Evolutionary conservation across 1,140 invertebrate species (phyloP), one percentile per base, ranked within the genome.

Genomic region (Araneus ventricosus): DNA sequence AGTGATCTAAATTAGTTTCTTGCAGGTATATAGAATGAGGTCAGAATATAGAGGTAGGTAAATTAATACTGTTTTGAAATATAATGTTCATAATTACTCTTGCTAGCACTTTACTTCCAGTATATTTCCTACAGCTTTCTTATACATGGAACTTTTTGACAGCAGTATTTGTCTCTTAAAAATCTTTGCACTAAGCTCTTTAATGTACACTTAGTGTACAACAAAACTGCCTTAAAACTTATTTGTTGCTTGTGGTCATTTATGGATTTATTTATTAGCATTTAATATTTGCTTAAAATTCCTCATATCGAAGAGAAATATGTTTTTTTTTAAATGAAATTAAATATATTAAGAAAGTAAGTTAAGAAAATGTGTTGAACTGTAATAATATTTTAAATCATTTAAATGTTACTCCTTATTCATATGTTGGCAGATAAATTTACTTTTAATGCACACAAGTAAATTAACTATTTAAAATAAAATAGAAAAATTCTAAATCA

Each of bases 81-180:
- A 34, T 90, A 90, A 70, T 92, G 70, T 86, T 92, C 61, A 70
- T 92, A 86, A 86, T 52, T 80, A 82, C 30, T 92, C 85, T 70
- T 86, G 79, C 75, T 91, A 91, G 75, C 79, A 91, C 61, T 90
- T 90, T 92, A 92, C 82, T 92, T 84, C 59, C 90, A 92, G 88
- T 90, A 45, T 90, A 92, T 92, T 92, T 92, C 80, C 82, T 70
- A 63, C 84, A 75, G 59, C 82, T 70, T 92, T 92, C 82, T 92
- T 91, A 92, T 82, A 92, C 57, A 86, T 91, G 79, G 84, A 92
- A 85, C 80, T 92, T 92, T 92, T 92, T 92, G 90, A 92, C 57
- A 92, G 59, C 34, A 85, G 82, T 75, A 70, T 92, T 86, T 86
- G 20, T 86, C 84, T 92, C n/a, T 86, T 67, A 92, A 85, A 90